Conservation (phyloP, 2,797 vertebrate genomes). For the Poecilia gillii region DNA sequence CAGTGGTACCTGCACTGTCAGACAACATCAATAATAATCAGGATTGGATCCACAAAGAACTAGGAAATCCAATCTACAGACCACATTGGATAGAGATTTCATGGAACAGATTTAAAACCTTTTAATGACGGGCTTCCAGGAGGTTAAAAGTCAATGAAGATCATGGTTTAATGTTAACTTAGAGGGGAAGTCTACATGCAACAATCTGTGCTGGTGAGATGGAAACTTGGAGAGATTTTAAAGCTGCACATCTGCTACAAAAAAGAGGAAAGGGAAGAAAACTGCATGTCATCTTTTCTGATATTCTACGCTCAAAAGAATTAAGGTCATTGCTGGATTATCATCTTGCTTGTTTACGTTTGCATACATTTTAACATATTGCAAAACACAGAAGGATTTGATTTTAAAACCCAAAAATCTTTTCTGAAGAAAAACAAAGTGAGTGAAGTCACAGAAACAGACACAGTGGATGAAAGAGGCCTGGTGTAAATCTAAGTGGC, state of each 20-base stretch:
- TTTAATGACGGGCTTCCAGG: constrained; percentile 74
- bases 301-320: not conserved
- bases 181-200: not conserved
- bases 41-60: constrained; percentile 51
- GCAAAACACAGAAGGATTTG: not conserved
- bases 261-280: not conserved
- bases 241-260: not conserved
- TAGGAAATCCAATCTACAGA: constrained; percentile 86
- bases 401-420: not conserved
- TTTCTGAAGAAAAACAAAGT: not conserved
- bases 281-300: not conserved
- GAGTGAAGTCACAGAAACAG: not conserved
- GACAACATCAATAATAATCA: constrained; percentile 16
- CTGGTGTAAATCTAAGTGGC: not conserved
- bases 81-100: constrained; percentile 85
- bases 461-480: not conserved
- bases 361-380: not conserved
- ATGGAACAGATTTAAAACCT: constrained; percentile 82
- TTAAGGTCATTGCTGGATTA: constrained; percentile 22
- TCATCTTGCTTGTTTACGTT: not conserved
- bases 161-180: constrained; percentile 74
- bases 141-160: constrained; percentile 85
- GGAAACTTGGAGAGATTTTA: not conserved
- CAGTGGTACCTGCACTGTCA: not conserved
- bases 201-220: constrained; percentile 10